Evolutionary conservation across 2,797 vertebrate genomes (phyloP), one percentile per base, ranked within the genome.

Genomic region (Phoebastria nigripes): DNA sequence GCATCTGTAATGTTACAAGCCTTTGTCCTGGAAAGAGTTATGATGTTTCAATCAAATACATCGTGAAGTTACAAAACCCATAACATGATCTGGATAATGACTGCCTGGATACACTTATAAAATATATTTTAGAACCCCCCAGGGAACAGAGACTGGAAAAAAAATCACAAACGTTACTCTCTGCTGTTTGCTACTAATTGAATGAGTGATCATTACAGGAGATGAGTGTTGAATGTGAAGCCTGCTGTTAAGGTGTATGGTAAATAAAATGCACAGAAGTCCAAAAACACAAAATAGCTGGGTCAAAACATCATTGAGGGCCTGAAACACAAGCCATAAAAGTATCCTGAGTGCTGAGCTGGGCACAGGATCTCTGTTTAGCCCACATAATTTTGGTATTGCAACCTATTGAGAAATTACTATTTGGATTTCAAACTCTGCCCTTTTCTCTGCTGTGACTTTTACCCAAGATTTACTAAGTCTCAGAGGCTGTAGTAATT

Each of bases 11-110:
- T 52, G 91, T 96, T 97, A 97, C 93, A 96, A 97, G 95, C 87
- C 95, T 96, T 97, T 98, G 97, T 98, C 97, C 97, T 94, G 95
- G 95, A 97, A 97, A 97, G 96, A 98, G 92, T 97, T 98, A 98
- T 49, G 96, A 96, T 96, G 90, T 97, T 97, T 97, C 96, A 96
- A 97, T 97, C 55, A 86, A 97, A 97, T 92, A 93, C 76, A 96
- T 84, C 76, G 94, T 89, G 93, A 97, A 97, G 93, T 97, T 97
- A 98, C 94, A 97, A 97, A 98, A 88, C 92, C 89, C 84, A 94
- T 96, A 97, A 96, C 87, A 92, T 67, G 86, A 97, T 96, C 87
- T 90, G 89, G 93, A 96, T 93, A 96, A 95, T 90, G 89, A 97
- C 82, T 94, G 87, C 80, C 87, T 63, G 93, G 80, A 87, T 90